These are phyloP conservation scores for Sphyrna mokarran DNA, from an alignment of 2,113 vertebrate species.

Conservation along the genomic window DNA sequence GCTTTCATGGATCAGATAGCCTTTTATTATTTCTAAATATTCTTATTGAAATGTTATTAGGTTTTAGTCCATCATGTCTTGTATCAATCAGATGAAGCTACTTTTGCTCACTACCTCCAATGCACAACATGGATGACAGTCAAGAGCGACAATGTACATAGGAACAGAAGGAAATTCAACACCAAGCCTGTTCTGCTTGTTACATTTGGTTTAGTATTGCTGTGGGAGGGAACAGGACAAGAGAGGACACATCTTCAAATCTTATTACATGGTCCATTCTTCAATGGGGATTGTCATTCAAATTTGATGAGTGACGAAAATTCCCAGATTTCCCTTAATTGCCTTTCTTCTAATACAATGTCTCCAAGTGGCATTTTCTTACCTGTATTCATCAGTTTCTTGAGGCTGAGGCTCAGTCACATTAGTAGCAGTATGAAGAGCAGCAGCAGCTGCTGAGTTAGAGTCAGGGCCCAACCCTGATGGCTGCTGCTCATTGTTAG, in stretches of 20 bases:
- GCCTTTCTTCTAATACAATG: neutral
- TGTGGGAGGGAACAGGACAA: neutral
- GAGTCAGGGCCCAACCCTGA: constrained; percentile 62
- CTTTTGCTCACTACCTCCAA: neutral
- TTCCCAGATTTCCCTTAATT: neutral
- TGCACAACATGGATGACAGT: neutral
- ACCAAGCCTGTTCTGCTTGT: neutral
- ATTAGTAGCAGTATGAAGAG: constrained; percentile 59
- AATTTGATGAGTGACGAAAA: neutral
- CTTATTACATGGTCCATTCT: neutral
- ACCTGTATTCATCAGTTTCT: constrained; percentile 79
- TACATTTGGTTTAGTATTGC: neutral
- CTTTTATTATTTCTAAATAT: neutral
- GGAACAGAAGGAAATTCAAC: neutral
- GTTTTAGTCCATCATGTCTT: neutral
- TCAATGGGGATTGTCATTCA: neutral
- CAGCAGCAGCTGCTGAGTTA: constrained; percentile 61
- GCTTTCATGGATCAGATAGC: neutral
- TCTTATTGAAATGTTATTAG: neutral
- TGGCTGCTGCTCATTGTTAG: constrained; percentile 56
- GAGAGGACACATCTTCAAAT: neutral
- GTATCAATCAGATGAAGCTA: neutral
- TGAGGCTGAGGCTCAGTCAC: constrained; percentile 67
- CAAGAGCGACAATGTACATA: neutral
- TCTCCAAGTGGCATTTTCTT: constrained; percentile 52